phyloP scores from a whole-genome alignment of 2,888 invertebrate species.

The Griposia aprilina region DNA sequence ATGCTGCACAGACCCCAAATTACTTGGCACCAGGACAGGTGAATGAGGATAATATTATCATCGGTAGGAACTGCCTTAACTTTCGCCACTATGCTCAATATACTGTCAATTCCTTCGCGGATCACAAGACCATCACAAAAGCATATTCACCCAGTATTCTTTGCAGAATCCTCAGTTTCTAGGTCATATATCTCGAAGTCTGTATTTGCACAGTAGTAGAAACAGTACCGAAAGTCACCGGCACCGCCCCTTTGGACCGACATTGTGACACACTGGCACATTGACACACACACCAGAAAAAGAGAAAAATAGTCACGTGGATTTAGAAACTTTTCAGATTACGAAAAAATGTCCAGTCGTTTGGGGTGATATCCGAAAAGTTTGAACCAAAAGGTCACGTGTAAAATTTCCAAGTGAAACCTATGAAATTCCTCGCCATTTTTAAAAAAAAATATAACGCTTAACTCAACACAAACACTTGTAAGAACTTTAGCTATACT shows the following conservation, averaged over 20 bases:
- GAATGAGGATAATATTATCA: too few species aligned
- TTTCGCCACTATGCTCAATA: too few species aligned
- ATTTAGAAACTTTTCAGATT: not conserved
- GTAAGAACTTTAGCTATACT: not conserved
- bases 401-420: slow-evolving; percentile 11
- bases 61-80: too few species aligned
- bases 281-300: slow-evolving; percentile 74
- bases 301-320: slow-evolving; percentile 3
- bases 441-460: not conserved
- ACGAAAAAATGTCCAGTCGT: not conserved
- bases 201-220: slow-evolving; percentile 82
- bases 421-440: not conserved
- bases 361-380: not conserved
- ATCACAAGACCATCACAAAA: not conserved
- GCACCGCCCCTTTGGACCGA: slow-evolving; percentile 82
- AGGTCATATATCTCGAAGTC: slow-evolving; percentile 88
- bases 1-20: too few species aligned
- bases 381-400: not conserved
- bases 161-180: slow-evolving; percentile 78
- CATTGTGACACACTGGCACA: slow-evolving; percentile 76
- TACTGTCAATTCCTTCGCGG: not conserved
- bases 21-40: too few species aligned
- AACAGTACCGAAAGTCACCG: slow-evolving; percentile 83
- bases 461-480: not conserved
- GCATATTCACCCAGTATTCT: slow-evolving; percentile 70